These are phyloP conservation scores for Pandion haliaetus DNA, from an alignment of 2,113 vertebrate genomes.

Conservation along the genomic window DNA sequence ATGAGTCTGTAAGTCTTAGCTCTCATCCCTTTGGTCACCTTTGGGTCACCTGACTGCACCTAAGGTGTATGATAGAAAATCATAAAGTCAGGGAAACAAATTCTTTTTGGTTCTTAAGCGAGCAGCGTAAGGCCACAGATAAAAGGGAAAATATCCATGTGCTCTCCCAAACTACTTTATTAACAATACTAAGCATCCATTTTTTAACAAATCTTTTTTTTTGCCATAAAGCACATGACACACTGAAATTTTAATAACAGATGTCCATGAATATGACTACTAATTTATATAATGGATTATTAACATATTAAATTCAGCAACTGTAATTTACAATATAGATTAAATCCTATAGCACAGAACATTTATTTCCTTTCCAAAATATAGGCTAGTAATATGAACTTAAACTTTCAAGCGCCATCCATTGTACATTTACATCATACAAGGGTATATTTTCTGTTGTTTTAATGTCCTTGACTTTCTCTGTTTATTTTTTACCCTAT, in stretches of 20 bases:
- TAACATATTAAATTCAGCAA: not conserved
- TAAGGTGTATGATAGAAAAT: not conserved
- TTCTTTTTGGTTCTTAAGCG: not conserved
- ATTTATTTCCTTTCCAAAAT: not conserved
- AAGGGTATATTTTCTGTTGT: not conserved
- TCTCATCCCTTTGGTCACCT: not conserved
- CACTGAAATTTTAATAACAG: not conserved
- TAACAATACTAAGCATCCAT: not conserved
- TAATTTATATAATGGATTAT: conserved; percentile 8
- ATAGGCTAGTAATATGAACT: not conserved
- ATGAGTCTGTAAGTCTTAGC: not conserved
- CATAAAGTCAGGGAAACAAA: not conserved
- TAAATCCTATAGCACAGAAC: not conserved
- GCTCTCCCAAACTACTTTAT: not conserved
- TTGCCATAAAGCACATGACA: not conserved
- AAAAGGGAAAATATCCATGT: not conserved
- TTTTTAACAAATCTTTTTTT: not conserved
- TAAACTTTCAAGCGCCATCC: not conserved
- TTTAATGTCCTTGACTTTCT: conserved; percentile 21
- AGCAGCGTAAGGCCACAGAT: not conserved
- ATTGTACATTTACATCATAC: not conserved
- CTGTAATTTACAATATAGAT: not conserved
- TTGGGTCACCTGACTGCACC: not conserved
- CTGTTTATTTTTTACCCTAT: conserved; percentile 29
- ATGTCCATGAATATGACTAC: not conserved